Evolutionary conservation across 2,888 invertebrate species (phyloP), one percentile per base, ranked within the genome.

Genomic region (Acleris literana): DNA sequence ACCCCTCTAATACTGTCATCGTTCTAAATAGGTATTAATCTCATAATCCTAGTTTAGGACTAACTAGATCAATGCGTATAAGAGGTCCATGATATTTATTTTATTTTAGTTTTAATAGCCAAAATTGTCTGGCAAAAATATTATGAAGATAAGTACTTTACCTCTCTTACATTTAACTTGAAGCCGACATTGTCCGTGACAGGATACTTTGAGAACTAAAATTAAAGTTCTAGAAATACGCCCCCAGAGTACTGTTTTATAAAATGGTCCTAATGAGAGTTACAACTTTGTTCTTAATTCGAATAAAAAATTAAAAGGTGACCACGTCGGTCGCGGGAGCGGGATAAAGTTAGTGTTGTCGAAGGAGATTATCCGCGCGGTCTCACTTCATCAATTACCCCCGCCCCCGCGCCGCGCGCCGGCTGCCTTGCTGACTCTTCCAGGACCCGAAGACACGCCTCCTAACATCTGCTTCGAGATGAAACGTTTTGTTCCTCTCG

Each of bases 341-440:
- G 78, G 39, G 80, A 84, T 84, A 81, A 84, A 83, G 82, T 84
- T 82, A 76, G 77, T 76, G 76, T 78, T 76, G 80, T 78, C 81
- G 77, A 80, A 80, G 80, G 76, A 84, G 84, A 85, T 86, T 86
- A 86, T 79, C 79, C 79, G 78, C 76, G 76, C 75, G 77, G 77
- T 80, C 81, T 81, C 82, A 81, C 80, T 86, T 84, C 88, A 88
- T 88, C 87, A 88, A 88, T 88, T 88, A 88, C 83, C 79, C 78
- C 74, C 69, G 74, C 64, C 73, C 75, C 74, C 69, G 46, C 63
- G 52, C 71, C 71, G 64, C 63, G 62, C 64, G 62, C 70, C 64
- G 68, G 67, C 69, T 68, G 68, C 71, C 69, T 65, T 74, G 74
- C 70, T 71, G 74, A 75, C 73, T 75, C 76, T 70, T 69, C 76